These are phyloP conservation scores for Bufotes viridis DNA, from an alignment of 2,797 vertebrate species.

Conservation along the genomic window DNA sequence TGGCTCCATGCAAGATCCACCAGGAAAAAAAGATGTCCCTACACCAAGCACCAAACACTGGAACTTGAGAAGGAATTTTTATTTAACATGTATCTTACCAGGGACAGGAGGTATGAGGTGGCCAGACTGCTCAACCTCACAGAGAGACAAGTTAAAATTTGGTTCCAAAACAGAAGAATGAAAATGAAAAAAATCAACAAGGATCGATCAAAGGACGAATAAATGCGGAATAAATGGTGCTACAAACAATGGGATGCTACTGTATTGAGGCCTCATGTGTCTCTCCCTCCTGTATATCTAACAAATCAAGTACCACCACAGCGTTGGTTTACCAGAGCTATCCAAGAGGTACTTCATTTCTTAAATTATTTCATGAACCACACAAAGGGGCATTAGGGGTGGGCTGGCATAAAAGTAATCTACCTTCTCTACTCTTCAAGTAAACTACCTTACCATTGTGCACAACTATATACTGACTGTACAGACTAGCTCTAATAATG, in stretches of 20 bases:
- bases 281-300: slow-evolving; percentile 64
- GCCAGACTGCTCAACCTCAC: slow-evolving; percentile 93
- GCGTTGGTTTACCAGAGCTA: slow-evolving; percentile 69
- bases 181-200: slow-evolving; percentile 99
- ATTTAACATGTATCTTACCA: slow-evolving; percentile 98
- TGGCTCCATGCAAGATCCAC: slow-evolving; percentile 97
- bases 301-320: slow-evolving; percentile 65
- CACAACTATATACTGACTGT: slow-evolving; percentile 84
- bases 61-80: slow-evolving; percentile 98
- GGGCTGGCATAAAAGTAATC: slow-evolving; percentile 73
- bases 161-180: slow-evolving; percentile 99
- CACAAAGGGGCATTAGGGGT: slow-evolving; percentile 72
- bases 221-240: slow-evolving; percentile 60
- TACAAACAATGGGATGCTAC: slow-evolving; percentile 64
- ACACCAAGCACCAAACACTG: slow-evolving; percentile 95
- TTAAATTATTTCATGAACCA: slow-evolving; percentile 72
- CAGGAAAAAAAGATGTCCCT: slow-evolving; percentile 95
- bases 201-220: slow-evolving; percentile 89
- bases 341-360: slow-evolving; percentile 74
- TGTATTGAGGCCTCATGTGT: slow-evolving; percentile 71
- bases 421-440: slow-evolving; percentile 74
- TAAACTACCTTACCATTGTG: slow-evolving; percentile 72
- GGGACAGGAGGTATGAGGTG: slow-evolving; percentile 96
- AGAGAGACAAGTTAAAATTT: slow-evolving; percentile 99
- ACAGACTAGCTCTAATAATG: slow-evolving; percentile 76